These are phyloP conservation scores for Lepetodrilus schrolli DNA, from an alignment of 2,888 invertebrate genomes.

Conservation along the genomic window DNA sequence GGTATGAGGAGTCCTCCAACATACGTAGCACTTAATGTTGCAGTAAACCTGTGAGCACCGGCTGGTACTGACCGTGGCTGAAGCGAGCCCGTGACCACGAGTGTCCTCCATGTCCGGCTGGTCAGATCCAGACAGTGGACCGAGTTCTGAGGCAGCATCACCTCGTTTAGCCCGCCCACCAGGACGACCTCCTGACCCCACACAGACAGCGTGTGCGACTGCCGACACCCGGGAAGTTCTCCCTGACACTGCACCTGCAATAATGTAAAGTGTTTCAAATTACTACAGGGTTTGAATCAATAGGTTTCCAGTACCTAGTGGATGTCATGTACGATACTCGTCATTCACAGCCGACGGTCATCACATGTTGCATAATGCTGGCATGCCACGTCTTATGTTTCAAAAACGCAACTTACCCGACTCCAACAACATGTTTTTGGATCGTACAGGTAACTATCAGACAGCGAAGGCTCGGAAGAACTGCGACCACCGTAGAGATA, in stretches of 20 bases:
- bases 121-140: constrained; percentile 57
- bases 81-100: constrained; percentile 42
- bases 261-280: constrained; percentile 2
- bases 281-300: too few relatives aligned
- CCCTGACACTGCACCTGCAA: constrained; percentile 40
- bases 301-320: too few relatives aligned
- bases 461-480: constrained; percentile 56
- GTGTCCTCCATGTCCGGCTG: constrained; percentile 51
- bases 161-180: constrained; percentile 67
- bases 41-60: too few relatives aligned
- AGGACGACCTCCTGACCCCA: constrained; percentile 63
- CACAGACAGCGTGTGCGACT: constrained; percentile 67
- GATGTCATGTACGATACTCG: too few relatives aligned
- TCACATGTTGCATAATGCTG: too few relatives aligned
- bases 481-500: constrained; percentile 74
- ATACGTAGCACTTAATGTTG: too few relatives aligned
- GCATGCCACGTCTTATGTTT: too few relatives aligned
- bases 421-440: constrained; percentile 55
- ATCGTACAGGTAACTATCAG: constrained; percentile 62
- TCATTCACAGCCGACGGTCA: too few relatives aligned
- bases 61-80: constrained; percentile 54
- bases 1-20: too few relatives aligned
- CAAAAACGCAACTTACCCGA: constrained; percentile 55
- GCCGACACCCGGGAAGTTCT: constrained; percentile 57
- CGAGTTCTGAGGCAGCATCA: constrained; percentile 58